These are phyloP conservation scores for Carterocephalus palaemon DNA, from an alignment of 2,888 invertebrate genomes.

Conservation along the genomic window DNA sequence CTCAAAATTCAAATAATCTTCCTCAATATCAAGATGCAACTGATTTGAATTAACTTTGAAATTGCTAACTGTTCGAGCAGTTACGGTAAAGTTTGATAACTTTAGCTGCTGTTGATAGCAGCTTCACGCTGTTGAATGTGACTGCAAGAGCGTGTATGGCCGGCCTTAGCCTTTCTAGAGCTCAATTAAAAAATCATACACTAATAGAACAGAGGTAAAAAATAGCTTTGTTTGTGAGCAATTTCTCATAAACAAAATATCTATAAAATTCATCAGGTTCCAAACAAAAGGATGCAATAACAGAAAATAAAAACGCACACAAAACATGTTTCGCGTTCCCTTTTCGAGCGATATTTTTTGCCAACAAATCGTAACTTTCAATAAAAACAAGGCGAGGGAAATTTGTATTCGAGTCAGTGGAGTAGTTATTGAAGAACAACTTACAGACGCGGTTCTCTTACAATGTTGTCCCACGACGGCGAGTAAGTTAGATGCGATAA, in stretches of 20 bases:
- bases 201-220: too few relatives aligned
- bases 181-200: too few relatives aligned
- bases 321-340: constrained; percentile 12
- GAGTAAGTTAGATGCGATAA: not conserved
- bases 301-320: constrained; percentile 20
- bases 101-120: too few relatives aligned
- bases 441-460: constrained; percentile 29
- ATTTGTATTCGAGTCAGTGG: constrained; percentile 34
- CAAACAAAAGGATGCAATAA: constrained; percentile 17
- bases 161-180: too few relatives aligned
- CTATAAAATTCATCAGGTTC: not conserved
- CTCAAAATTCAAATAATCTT: too few relatives aligned
- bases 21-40: too few relatives aligned
- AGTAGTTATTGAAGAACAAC: constrained; percentile 34
- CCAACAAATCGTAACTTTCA: constrained; percentile 25
- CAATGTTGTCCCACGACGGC: not conserved
- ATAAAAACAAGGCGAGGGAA: constrained; percentile 24
- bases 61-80: too few relatives aligned
- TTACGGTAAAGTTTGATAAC: too few relatives aligned
- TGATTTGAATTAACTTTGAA: too few relatives aligned
- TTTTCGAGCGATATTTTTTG: constrained; percentile 23
- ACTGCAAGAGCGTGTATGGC: too few relatives aligned
- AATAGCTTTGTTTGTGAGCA: too few relatives aligned
- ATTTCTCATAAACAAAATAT: not conserved
- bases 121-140: too few relatives aligned